These are phyloP conservation scores for Deroptyus accipitrinus DNA, from an alignment of 2,113 vertebrate species.

Conservation along the genomic window DNA sequence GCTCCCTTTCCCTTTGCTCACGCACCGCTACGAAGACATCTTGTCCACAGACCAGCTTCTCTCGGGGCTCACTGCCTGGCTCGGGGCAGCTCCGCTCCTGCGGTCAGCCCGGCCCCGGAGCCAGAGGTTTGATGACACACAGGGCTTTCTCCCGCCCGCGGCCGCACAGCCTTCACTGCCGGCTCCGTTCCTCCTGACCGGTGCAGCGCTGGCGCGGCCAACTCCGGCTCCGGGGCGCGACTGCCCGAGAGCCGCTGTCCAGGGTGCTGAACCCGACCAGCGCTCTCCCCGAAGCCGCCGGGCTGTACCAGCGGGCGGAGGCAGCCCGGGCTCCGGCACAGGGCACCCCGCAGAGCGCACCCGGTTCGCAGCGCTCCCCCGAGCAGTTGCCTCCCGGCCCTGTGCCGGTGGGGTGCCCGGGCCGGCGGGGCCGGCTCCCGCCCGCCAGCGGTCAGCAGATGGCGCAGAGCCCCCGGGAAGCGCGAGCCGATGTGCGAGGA, in stretches of 20 bases:
- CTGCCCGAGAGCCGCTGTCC: neutral
- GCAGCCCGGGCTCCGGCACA: no score
- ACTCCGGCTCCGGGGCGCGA: no score
- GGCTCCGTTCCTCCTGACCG: no score
- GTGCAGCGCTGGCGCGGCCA: no score
- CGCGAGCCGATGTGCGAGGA: neutral
- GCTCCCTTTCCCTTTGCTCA: neutral
- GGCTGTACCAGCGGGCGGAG: no score
- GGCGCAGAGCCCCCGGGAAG: constrained; percentile 17
- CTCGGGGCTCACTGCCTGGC: neutral
- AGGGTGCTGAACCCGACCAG: neutral
- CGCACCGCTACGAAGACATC: neutral
- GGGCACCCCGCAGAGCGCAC: neutral
- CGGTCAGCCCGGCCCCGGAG: neutral
- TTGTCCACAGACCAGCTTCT: rapidly evolving
- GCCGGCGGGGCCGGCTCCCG: neutral
- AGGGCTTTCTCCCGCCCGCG: no score
- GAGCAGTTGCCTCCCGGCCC: neutral
- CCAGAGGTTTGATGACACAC: neutral
- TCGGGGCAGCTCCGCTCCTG: neutral
- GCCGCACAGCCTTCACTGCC: neutral
- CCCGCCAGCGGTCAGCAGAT: neutral
- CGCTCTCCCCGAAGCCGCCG: rapidly evolving
- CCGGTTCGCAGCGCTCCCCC: neutral
- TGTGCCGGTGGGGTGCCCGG: neutral